Base-by-base conservation (phyloP, 1,140 invertebrate genomes). In the Pachypeltis micranthus region DNA sequence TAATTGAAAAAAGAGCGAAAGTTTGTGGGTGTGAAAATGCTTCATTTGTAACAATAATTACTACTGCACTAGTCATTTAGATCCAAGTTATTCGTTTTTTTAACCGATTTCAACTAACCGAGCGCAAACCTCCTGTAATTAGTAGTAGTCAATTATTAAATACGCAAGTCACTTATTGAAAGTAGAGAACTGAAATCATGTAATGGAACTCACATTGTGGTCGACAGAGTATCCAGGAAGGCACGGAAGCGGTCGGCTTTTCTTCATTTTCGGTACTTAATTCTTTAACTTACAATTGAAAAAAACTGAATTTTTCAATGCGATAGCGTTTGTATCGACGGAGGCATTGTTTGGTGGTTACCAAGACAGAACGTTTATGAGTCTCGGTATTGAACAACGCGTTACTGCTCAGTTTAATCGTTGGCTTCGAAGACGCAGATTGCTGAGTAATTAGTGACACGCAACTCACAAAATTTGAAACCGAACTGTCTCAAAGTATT, bases 151-250 rank as follows among this genome's bases (percentile, higher is more conserved):
- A 7, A 39, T 39, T 10, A 39, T 7, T 7, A 39, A n/a, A n/a
- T n/a, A n/a, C n/a, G n/a, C 31, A 7, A 39, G 16, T 10, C 31
- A 10, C 4, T 51, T 10, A 10, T 4, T 4, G 21, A 21, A 7
- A 51, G 47, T 16, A 16, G 47, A 51, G 4, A 7, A 51, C 23
- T 51, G 21, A 51, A 16, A 10, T 51, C 3, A 51, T 10, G 19
- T 14, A 51, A 21, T 51, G 23, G 21, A 21, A 51, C 47, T 51
- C 23, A 59, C 57, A 29, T 59, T 59, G 16, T 28, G 19, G 24
- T 59, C 31, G 2, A 59, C 57, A 10, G 57, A 59, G 24, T 59
- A 59, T 2, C 57, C 57, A 7, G 57, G 57, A 2, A 59, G 27
- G 24, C 57, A 59, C n/a, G 57, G 57, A 29, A 59, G 57, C 25